A percentile compares a stretch with the other conserved stretches of the same genome.
phyloP scores from a whole-genome alignment of 1,140 invertebrate genomes.

The Lordiphosa collinella region DNA sequence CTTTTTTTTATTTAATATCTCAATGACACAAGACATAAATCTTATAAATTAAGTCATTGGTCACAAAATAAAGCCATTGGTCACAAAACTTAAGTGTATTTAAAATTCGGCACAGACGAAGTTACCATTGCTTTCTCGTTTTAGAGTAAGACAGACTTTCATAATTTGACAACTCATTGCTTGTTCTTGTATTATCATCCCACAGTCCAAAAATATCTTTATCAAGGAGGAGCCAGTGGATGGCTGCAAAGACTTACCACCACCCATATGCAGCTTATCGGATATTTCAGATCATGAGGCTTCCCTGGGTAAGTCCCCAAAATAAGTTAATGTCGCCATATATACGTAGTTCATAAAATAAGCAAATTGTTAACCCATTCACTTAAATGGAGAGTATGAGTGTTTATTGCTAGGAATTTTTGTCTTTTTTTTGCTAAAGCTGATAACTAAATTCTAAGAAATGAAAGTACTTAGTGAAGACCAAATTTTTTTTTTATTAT shows the following conservation, averaged over 20 bases:
- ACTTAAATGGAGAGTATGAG: neutral
- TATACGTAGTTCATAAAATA: constrained; percentile 3
- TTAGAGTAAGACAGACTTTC: neutral
- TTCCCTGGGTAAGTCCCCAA: constrained; percentile 64
- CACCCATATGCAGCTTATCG: constrained; percentile 67
- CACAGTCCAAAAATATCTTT: constrained; percentile 66
- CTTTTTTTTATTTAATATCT: too few species aligned
- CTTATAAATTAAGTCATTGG: too few species aligned
- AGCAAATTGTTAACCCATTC: constrained; percentile 30
- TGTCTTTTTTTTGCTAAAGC: constrained; percentile 16
- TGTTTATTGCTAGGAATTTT: constrained; percentile 4
- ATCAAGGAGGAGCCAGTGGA: constrained; percentile 72
- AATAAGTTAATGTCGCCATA: neutral
- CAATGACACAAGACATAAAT: too few species aligned
- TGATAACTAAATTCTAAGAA: constrained; percentile 66
- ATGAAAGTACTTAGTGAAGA: constrained; percentile 24
- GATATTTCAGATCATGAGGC: constrained; percentile 78
- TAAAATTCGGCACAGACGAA: too few species aligned
- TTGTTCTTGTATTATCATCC: neutral
- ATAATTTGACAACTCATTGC: neutral
- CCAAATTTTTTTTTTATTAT: too few species aligned
- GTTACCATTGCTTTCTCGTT: too few species aligned
- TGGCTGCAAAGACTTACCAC: constrained; percentile 64
- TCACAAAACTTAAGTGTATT: too few species aligned
- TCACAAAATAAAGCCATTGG: too few species aligned